Conservation (phyloP, 2,888 invertebrate genomes). For the Cantharis nigra region DNA sequence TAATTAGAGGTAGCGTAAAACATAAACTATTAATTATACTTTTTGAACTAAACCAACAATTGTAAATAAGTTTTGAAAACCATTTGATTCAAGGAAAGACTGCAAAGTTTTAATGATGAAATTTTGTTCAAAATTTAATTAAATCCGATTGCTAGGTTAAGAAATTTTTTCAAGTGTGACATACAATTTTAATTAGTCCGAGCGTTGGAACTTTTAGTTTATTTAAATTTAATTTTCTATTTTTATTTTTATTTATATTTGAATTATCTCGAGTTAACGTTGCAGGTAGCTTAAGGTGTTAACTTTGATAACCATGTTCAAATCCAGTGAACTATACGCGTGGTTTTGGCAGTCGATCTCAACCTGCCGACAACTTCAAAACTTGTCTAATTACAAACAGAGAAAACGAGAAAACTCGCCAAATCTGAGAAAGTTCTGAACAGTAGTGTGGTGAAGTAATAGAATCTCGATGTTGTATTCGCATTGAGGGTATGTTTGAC, state of each 20-base stretch:
- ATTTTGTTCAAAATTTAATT: background rate
- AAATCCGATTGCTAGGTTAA: background rate
- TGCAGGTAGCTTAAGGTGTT: constrained; percentile 6
- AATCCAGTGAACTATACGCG: constrained; percentile 30
- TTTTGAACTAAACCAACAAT: background rate
- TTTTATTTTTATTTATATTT: background rate
- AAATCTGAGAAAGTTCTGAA: constrained; percentile 45
- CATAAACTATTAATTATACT: background rate
- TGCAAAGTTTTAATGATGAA: background rate
- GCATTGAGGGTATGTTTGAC: constrained; percentile 27
- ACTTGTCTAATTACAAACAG: constrained; percentile 48
- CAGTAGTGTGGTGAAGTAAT: constrained; percentile 40
- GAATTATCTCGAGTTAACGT: background rate
- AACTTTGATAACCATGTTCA: constrained; percentile 19
- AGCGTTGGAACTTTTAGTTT: background rate
- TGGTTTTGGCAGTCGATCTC: constrained; percentile 43
- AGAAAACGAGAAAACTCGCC: constrained; percentile 47
- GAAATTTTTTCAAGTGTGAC: background rate
- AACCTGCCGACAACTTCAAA: constrained; percentile 43
- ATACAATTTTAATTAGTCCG: background rate
- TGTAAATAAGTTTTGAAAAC: background rate
- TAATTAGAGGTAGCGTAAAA: background rate
- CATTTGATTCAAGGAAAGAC: background rate
- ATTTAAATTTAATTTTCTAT: background rate
- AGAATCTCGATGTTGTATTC: constrained; percentile 38